These are phyloP conservation scores for Cecidostiba fungosa DNA, from an alignment of 2,888 invertebrate species.

Conservation along the genomic window DNA sequence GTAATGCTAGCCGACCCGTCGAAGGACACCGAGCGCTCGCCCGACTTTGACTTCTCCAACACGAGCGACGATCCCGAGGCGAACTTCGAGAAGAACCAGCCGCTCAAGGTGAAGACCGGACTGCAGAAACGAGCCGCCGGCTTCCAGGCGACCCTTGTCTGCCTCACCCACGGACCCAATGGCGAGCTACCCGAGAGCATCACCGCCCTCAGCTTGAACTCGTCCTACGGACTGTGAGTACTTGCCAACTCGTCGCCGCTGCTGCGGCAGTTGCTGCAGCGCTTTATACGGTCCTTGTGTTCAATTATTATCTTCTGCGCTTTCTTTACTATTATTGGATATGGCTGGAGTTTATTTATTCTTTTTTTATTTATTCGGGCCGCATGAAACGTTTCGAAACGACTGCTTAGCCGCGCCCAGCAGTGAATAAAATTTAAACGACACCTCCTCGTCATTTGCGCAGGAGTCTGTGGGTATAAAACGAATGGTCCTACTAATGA, in stretches of 20 bases:
- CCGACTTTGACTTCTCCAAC: conserved; percentile 89
- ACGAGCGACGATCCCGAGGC: conserved; percentile 80
- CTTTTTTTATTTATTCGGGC: neutral
- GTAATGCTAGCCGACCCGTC: conserved; percentile 92
- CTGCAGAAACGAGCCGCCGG: conserved; percentile 94
- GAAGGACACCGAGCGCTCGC: conserved; percentile 90
- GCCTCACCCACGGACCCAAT: conserved; percentile 92
- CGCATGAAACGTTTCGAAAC: too few species aligned
- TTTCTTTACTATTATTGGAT: neutral
- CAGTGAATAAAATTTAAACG: neutral
- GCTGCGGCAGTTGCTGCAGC: too few species aligned
- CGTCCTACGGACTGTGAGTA: conserved; percentile 97
- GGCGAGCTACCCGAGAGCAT: conserved; percentile 92
- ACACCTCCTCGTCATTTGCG: too few species aligned
- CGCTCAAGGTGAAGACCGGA: conserved; percentile 87
- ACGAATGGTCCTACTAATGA: neutral
- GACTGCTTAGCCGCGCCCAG: neutral
- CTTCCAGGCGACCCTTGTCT: conserved; percentile 97
- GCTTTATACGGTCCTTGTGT: conserved; percentile 10
- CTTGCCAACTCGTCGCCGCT: neutral
- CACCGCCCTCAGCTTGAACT: conserved; percentile 95
- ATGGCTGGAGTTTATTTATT: neutral
- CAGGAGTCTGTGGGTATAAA: too few species aligned
- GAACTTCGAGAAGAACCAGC: conserved; percentile 79
- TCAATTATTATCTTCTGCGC: conserved; percentile 8